These are phyloP conservation scores for Corella eumyota DNA, from an alignment of 23 tunicate genomes.

Conservation along the genomic window DNA sequence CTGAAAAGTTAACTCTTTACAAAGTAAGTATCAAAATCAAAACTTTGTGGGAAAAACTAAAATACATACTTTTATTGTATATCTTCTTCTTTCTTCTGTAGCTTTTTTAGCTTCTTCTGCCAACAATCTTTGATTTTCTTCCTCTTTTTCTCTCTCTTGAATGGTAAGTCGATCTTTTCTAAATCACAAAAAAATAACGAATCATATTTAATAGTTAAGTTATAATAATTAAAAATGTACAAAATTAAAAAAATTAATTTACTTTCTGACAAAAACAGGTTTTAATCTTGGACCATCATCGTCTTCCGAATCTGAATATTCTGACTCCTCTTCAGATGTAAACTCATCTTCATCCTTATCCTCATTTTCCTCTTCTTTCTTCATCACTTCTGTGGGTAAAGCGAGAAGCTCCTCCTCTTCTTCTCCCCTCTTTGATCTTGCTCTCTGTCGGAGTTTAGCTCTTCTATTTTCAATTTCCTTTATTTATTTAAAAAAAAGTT, in stretches of 20 bases:
- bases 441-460: constrained; percentile 39
- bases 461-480: constrained; percentile 84
- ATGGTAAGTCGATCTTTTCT: constrained; percentile 87
- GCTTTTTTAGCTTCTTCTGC: constrained; percentile 51
- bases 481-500: too few relatives aligned
- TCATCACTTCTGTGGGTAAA: constrained; percentile 17
- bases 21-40: too few relatives aligned
- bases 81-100: constrained; percentile 60
- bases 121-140: constrained; percentile 43
- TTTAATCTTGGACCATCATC: constrained; percentile 96
- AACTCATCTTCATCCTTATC: constrained; percentile 72
- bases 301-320: constrained; percentile 84
- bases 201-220: neutral
- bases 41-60: neutral
- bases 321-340: constrained; percentile 72
- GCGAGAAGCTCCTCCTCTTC: constrained; percentile 65
- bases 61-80: constrained; percentile 35
- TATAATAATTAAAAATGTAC: neutral
- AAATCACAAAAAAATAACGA: neutral
- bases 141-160: constrained; percentile 89
- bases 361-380: constrained; percentile 48
- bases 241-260: constrained; percentile 3
- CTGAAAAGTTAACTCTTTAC: too few relatives aligned
- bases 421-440: constrained; percentile 41
- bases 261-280: constrained; percentile 97